Conservation (phyloP, 1,140 invertebrate species). For the Capitella teleta region DNA sequence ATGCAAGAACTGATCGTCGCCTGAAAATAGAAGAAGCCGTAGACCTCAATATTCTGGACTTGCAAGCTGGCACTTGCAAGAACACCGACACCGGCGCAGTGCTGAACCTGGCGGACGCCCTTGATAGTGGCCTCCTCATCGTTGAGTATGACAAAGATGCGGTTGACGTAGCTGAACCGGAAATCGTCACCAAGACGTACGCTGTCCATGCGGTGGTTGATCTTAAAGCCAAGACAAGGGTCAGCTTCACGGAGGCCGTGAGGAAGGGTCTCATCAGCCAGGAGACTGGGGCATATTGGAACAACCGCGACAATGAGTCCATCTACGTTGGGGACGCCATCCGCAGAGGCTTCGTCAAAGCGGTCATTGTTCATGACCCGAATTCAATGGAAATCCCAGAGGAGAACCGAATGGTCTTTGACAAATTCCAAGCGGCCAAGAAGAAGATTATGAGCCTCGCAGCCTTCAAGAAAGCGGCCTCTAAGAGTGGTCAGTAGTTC, state of each 20-base stretch:
- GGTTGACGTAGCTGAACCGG: not conserved
- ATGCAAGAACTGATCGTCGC: slow-evolving; percentile 3
- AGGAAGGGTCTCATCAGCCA: slow-evolving; percentile 7
- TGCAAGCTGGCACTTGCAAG: slow-evolving; percentile 7
- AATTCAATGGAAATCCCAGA: slow-evolving; percentile 32
- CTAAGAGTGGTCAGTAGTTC: not conserved
- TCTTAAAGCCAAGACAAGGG: not conserved
- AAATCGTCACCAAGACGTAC: slow-evolving; percentile 5
- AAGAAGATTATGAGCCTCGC: slow-evolving; percentile 5
- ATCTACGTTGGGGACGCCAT: slow-evolving; percentile 15
- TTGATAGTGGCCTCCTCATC: slow-evolving; percentile 11
- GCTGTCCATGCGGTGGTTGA: slow-evolving; percentile 17
- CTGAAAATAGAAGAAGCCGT: slow-evolving; percentile 11
- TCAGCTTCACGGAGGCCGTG: slow-evolving; percentile 10
- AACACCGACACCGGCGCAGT: not conserved
- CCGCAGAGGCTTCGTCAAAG: slow-evolving; percentile 12
- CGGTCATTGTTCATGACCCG: slow-evolving; percentile 18
- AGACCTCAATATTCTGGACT: slow-evolving; percentile 6
- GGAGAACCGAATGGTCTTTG: slow-evolving; percentile 32
- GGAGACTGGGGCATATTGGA: slow-evolving; percentile 8
- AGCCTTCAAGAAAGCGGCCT: slow-evolving; percentile 7
- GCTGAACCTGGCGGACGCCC: slow-evolving; percentile 8
- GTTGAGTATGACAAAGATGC: slow-evolving; percentile 10
- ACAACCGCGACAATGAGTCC: not conserved
- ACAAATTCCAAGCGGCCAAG: slow-evolving; percentile 18